phyloP scores from a whole-genome alignment of 2,797 vertebrate species.

The Argyrosomus regius region DNA sequence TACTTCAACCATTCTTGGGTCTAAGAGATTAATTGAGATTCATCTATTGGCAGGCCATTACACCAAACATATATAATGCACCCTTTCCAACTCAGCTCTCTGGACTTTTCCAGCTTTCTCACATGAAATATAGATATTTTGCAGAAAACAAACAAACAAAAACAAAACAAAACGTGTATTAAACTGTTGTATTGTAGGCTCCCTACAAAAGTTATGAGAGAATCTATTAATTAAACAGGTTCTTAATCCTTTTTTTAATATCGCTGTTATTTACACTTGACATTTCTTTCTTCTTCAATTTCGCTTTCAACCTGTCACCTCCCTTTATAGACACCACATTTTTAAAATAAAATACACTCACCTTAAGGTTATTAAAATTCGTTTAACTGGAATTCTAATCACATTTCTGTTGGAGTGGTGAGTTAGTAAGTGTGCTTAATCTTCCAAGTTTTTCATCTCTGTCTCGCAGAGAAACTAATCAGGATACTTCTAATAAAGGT shows the following conservation, averaged over 20 bases:
- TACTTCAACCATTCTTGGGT: background rate
- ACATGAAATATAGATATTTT: constrained; percentile 38
- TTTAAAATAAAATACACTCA: constrained; percentile 27
- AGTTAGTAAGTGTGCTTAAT: constrained; percentile 43
- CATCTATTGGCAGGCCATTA: constrained; percentile 6
- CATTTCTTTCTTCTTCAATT: constrained; percentile 5
- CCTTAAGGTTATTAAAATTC: constrained; percentile 45
- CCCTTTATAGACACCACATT: constrained; percentile 3
- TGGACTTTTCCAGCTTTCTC: constrained; percentile 16
- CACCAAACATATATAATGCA: constrained; percentile 31
- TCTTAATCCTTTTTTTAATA: constrained; percentile 14
- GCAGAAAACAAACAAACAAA: background rate
- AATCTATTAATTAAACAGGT: constrained; percentile 6
- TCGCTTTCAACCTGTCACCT: constrained; percentile 9
- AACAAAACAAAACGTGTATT: constrained; percentile 12
- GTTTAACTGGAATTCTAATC: constrained; percentile 44
- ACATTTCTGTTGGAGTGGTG: constrained; percentile 27
- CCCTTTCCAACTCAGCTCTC: constrained; percentile 30
- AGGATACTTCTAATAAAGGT: constrained; percentile 39
- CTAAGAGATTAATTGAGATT: constrained; percentile 25
- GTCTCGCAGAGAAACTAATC: constrained; percentile 53
- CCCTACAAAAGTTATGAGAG: background rate
- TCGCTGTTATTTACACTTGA: background rate
- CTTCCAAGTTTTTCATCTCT: constrained; percentile 24
- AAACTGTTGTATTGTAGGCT: constrained; percentile 23